A percentile compares a stretch with the other conserved stretches of the same genome.
These are phyloP conservation scores for Nibea coibor DNA, from an alignment of 2,113 vertebrate genomes.

Conservation along the genomic window DNA sequence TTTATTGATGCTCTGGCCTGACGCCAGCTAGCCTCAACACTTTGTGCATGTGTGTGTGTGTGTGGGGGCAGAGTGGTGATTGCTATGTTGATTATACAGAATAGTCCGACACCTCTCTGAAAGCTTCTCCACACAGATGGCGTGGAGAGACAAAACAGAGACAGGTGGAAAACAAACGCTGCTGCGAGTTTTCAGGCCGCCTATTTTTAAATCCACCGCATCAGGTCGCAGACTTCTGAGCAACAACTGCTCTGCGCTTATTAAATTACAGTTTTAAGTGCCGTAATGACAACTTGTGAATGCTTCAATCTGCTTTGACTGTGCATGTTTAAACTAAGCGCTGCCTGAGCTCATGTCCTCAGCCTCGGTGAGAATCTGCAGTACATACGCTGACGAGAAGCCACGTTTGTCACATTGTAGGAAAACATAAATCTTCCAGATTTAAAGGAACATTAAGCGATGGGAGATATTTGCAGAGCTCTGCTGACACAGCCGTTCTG, in stretches of 20 bases:
- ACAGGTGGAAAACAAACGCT: conserved; percentile 39
- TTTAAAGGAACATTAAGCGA: neutral
- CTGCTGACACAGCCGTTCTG: neutral
- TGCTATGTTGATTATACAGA: conserved; percentile 78
- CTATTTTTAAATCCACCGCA: neutral
- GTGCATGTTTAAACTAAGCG: conserved; percentile 1
- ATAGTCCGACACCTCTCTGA: conserved; percentile 62
- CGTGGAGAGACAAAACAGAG: conserved; percentile 45
- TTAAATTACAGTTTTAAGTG: no score
- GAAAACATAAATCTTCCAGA: no score
- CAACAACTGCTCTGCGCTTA: neutral
- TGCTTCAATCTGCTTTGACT: conserved; percentile 14
- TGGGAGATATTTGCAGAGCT: neutral
- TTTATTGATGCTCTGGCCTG: conserved; percentile 78
- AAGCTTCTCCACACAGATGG: conserved; percentile 60
- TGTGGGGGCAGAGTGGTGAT: conserved; percentile 61
- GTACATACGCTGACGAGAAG: neutral
- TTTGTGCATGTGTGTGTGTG: conserved; percentile 25
- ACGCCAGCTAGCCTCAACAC: conserved; percentile 63
- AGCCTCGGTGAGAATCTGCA: neutral
- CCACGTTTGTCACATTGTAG: neutral
- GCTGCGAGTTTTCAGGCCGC: neutral
- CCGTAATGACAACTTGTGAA: neutral
- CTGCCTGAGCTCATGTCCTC: neutral
- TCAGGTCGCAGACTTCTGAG: neutral